Evolutionary conservation across 2,888 invertebrate genomes (phyloP).

Genomic region (Drosophila mimetica): DNA sequence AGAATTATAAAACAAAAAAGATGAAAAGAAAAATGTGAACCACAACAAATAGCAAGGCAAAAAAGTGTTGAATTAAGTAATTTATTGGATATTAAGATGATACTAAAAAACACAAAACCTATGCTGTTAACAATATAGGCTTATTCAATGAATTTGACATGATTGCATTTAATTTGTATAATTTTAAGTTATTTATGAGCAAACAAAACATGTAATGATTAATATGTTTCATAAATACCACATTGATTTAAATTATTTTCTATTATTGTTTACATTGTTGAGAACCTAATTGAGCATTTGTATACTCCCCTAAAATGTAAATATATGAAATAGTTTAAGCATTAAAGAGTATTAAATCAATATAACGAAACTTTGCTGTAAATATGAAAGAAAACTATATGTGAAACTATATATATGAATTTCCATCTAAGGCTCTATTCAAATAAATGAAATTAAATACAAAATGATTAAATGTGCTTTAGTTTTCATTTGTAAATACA

Average conservation of each 20-base stretch:
- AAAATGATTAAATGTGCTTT: conserved; percentile 25
- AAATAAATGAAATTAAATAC: conserved; percentile 2
- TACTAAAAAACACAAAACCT: conserved; percentile 14
- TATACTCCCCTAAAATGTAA: conserved; percentile 11
- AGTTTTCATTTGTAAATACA: conserved; percentile 58
- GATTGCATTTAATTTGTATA: conserved; percentile 10
- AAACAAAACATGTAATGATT: background rate
- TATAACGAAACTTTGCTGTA: conserved; percentile 21
- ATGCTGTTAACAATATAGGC: conserved; percentile 30
- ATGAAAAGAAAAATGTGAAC: conserved; percentile 13
- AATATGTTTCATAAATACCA: background rate
- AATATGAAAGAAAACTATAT: conserved; percentile 27
- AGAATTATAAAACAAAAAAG: conserved; percentile 17
- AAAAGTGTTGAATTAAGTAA: conserved; percentile 52
- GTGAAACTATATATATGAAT: conserved; percentile 24
- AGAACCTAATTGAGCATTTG: conserved; percentile 8
- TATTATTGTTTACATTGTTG: background rate
- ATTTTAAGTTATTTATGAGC: background rate
- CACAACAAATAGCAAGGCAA: conserved; percentile 24
- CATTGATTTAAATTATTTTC: background rate
- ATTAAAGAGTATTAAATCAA: conserved; percentile 30
- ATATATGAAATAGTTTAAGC: conserved; percentile 26
- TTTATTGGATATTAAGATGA: conserved; percentile 51
- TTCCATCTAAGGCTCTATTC: conserved; percentile 16
- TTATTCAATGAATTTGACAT: conserved; percentile 22